A percentile compares a stretch with the other conserved stretches of the same genome.
Conservation (phyloP, 2,113 vertebrate species). For the Caranx ignobilis region DNA sequence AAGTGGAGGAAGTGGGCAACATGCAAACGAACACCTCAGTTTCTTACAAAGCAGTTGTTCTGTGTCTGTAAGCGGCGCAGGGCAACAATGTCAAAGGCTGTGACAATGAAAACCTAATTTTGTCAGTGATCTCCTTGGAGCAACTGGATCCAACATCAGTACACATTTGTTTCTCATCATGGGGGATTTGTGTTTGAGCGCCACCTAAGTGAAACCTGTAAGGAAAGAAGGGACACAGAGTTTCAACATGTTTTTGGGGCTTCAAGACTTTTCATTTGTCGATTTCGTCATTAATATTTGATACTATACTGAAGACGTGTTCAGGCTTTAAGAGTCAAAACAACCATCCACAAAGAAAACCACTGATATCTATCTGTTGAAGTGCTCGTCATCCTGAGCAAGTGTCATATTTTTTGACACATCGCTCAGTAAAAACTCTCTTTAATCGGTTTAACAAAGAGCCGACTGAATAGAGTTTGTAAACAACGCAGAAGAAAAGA, state of each 20-base stretch:
- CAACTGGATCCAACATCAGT: background rate
- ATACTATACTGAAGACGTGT: background rate
- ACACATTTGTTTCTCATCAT: background rate
- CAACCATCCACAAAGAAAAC: background rate
- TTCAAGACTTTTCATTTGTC: background rate
- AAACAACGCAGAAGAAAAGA: background rate
- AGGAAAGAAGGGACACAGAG: background rate
- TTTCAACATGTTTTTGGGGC: background rate
- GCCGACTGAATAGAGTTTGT: slow-evolving; percentile 21
- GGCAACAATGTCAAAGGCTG: background rate
- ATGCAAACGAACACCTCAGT: slow-evolving; percentile 6
- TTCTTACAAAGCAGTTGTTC: slow-evolving; percentile 7
- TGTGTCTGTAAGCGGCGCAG: background rate
- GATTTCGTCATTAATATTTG: background rate
- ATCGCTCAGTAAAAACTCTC: slow-evolving; percentile 24
- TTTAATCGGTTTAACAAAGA: slow-evolving; percentile 58
- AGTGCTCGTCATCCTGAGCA: background rate
- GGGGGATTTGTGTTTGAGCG: background rate
- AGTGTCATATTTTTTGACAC: slow-evolving; percentile 6
- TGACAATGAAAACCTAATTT: background rate
- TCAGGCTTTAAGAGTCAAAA: background rate
- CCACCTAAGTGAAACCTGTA: no score
- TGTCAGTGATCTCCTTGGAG: background rate
- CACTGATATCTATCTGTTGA: background rate
- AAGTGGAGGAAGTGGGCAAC: background rate